phyloP scores from a whole-genome alignment of 2,113 vertebrate genomes.

The Aphyosemion australe region DNA sequence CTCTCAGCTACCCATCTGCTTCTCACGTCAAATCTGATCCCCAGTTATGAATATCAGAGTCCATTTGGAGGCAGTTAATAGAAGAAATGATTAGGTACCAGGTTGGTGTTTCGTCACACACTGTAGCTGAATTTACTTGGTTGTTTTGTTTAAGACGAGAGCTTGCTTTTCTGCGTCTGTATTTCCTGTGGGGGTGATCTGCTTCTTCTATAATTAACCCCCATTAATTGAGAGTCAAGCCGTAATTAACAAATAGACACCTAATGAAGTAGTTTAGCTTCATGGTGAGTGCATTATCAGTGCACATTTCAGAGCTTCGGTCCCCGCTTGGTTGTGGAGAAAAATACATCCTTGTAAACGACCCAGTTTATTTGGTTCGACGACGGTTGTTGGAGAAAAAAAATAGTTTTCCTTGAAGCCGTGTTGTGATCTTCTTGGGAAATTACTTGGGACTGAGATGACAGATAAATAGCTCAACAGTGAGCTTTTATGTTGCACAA shows the following conservation, averaged over 20 bases:
- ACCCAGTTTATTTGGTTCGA: not conserved
- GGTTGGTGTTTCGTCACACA: conserved; percentile 53
- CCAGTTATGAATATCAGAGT: conserved; percentile 69
- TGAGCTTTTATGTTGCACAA: conserved; percentile 8
- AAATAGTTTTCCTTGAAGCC: not conserved
- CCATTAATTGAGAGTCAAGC: conserved; percentile 79
- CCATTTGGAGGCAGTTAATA: conserved; percentile 50
- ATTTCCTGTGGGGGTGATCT: conserved; percentile 58
- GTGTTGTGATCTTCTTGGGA: conserved; percentile 18
- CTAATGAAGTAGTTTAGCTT: conserved; percentile 75
- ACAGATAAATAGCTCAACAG: conserved; percentile 23
- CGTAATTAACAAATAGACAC: conserved; percentile 79
- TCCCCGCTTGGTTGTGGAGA: conserved; percentile 34
- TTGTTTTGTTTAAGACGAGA: conserved; percentile 58
- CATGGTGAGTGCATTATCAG: conserved; percentile 65
- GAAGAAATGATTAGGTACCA: conserved; percentile 52
- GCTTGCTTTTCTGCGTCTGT: conserved; percentile 45
- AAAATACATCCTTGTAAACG: conserved; percentile 1
- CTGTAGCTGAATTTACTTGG: conserved; percentile 63
- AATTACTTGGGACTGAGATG: conserved; percentile 40
- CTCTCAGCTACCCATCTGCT: conserved; percentile 29
- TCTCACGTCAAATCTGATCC: conserved; percentile 55
- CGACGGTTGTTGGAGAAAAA: not conserved
- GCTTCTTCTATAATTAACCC: conserved; percentile 79
- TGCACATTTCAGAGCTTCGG: conserved; percentile 42